Percentiles rank a stretch among this genome's conserved stretches.
These are phyloP conservation scores for Tiliqua scincoides DNA, from an alignment of 2,113 vertebrate genomes.

Conservation along the genomic window DNA sequence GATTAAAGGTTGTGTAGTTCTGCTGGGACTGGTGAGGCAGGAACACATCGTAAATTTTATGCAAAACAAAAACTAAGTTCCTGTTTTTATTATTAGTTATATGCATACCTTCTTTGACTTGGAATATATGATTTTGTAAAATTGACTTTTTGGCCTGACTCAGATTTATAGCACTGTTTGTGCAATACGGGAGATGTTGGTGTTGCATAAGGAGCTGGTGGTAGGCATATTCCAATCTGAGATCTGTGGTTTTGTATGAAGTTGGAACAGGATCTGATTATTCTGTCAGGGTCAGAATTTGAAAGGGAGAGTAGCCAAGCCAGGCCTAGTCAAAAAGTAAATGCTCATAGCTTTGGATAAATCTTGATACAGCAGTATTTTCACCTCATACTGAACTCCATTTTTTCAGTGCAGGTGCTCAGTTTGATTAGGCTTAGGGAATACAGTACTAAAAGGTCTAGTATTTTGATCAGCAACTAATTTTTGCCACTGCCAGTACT, in stretches of 20 bases:
- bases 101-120: neutral
- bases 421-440: neutral
- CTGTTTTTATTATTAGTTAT: neutral
- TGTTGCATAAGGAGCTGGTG: neutral
- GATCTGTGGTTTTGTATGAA: neutral
- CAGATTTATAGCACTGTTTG: neutral
- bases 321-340: neutral
- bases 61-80: neutral
- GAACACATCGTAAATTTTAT: neutral
- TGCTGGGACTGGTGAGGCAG: neutral
- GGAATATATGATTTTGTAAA: neutral
- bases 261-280: neutral
- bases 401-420: neutral
- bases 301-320: neutral
- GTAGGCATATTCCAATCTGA: neutral
- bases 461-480: neutral
- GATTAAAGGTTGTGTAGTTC: neutral
- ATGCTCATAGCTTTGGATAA: neutral
- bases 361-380: neutral
- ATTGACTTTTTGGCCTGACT: neutral
- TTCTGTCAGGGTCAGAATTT: neutral
- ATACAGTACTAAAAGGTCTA: neutral
- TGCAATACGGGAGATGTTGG: neutral
- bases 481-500: neutral
- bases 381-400: neutral